Conservation (phyloP, 1,140 invertebrate species). For the Drosophila erecta region DNA sequence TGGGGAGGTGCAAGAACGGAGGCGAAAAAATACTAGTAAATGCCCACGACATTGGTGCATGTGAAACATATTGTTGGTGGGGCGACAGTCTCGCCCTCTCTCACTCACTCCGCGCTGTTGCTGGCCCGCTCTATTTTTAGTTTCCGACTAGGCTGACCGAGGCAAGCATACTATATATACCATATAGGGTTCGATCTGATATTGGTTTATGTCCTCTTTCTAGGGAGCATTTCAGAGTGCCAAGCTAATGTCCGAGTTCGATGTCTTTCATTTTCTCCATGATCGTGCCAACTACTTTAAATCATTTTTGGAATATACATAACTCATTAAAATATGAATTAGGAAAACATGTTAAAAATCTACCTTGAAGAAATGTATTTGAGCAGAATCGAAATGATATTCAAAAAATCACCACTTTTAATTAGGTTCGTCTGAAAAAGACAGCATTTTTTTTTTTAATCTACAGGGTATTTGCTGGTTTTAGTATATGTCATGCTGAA, state of each 20-base stretch:
- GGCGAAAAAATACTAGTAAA: conserved; percentile 46
- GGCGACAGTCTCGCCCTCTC: conserved; percentile 1
- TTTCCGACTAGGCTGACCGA: conserved; percentile 20
- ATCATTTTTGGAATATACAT: too few species aligned
- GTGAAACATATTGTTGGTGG: conserved; percentile 56
- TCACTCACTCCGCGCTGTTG: conserved; percentile 7
- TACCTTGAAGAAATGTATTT: too few species aligned
- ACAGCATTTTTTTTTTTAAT: too few species aligned
- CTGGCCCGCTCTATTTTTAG: conserved; percentile 14
- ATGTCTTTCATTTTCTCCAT: too few species aligned
- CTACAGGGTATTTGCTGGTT: conserved; percentile 9
- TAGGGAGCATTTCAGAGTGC: too few species aligned
- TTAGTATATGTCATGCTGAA: conserved; percentile 4
- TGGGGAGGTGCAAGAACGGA: conserved; percentile 19
- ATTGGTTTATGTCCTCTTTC: not conserved
- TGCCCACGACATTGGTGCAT: conserved; percentile 67
- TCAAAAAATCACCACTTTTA: too few species aligned
- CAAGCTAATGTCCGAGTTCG: too few species aligned
- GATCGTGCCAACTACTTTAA: too few species aligned
- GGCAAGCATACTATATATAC: not conserved
- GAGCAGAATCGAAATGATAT: too few species aligned
- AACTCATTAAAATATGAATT: too few species aligned
- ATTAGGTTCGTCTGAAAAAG: too few species aligned
- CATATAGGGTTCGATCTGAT: conserved; percentile 14
- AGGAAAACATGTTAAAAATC: too few species aligned